Evolutionary conservation across 1,140 invertebrate species (phyloP).

Genomic region (Meloidogyne exigua): DNA sequence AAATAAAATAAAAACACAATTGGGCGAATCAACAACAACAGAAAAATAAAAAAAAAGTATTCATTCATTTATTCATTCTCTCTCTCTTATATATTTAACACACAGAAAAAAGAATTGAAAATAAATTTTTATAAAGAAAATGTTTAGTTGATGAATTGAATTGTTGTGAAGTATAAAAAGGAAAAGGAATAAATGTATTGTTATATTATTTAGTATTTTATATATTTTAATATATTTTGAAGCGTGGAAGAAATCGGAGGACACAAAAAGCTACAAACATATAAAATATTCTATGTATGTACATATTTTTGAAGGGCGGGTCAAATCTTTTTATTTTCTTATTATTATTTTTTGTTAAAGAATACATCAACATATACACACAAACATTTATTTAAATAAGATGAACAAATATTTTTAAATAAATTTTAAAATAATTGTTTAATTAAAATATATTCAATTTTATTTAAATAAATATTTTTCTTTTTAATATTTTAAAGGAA

Average conservation of each 20-base stretch:
- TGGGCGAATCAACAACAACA: neutral
- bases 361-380: no score
- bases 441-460: no score
- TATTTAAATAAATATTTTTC: no score
- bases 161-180: neutral
- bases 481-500: no score
- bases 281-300: no score
- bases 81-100: no score
- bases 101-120: neutral
- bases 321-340: neutral
- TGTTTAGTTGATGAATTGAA: neutral
- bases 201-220: neutral
- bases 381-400: neutral
- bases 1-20: neutral
- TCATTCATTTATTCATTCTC: no score
- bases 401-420: no score
- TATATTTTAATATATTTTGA: neutral
- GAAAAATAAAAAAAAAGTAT: no score
- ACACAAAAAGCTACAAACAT: neutral
- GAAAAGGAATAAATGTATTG: neutral
- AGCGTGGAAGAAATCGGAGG: neutral
- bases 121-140: neutral
- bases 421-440: no score
- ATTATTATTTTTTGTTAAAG: neutral
- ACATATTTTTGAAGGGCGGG: neutral